phyloP scores from a whole-genome alignment of 2,797 vertebrate species.

The Protosalanx chinensis region DNA sequence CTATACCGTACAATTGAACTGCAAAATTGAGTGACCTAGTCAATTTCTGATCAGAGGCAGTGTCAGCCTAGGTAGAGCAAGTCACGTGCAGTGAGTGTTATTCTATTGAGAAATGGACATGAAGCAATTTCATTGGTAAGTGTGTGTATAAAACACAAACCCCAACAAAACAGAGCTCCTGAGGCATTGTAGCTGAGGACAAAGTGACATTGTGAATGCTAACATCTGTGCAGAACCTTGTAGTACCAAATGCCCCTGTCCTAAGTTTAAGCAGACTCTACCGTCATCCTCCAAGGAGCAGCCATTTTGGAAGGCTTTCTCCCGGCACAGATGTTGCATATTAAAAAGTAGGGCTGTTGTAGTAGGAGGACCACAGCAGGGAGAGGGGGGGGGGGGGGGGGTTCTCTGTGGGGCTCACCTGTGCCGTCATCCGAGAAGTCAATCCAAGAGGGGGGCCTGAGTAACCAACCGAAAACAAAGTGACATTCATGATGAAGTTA shows the following conservation, averaged over 20 bases:
- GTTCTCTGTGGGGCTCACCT: constrained; percentile 77
- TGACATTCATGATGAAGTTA: constrained; percentile 83
- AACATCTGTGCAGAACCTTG: constrained; percentile 82
- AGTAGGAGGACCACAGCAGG: constrained; percentile 42
- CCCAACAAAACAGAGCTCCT: constrained; percentile 75
- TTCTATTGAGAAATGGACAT: constrained; percentile 63
- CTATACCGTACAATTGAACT: no score
- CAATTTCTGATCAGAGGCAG: constrained; percentile 42
- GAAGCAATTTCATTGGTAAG: constrained; percentile 65
- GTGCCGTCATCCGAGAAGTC: constrained; percentile 82
- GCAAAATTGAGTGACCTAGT: background rate
- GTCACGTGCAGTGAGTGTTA: constrained; percentile 41
- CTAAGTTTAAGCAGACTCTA: constrained; percentile 78
- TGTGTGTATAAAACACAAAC: constrained; percentile 66
- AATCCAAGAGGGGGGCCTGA: constrained; percentile 75
- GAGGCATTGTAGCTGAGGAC: constrained; percentile 74
- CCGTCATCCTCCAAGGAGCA: constrained; percentile 81
- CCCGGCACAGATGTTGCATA: constrained; percentile 83
- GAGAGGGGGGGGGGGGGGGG: constrained; percentile 11
- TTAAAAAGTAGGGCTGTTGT: constrained; percentile 80
- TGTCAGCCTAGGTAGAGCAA: constrained; percentile 38
- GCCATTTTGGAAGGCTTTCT: constrained; percentile 83
- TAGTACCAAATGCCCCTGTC: constrained; percentile 75
- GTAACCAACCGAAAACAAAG: constrained; percentile 81
- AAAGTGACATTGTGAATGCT: constrained; percentile 79